These are phyloP conservation scores for Crematogaster levior DNA, from an alignment of 2,888 invertebrate species.

Conservation along the genomic window DNA sequence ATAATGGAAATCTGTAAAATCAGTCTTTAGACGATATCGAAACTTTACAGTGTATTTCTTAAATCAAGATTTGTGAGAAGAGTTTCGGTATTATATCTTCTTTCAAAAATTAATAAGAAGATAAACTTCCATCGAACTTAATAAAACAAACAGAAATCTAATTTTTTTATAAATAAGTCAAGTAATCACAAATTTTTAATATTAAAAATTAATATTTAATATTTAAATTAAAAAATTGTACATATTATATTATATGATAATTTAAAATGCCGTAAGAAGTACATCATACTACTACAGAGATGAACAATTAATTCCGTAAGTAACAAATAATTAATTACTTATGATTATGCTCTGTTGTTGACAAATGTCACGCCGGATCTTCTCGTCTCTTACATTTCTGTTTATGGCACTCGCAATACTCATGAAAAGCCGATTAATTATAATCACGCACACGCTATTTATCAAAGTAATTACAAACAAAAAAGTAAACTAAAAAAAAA, in stretches of 20 bases:
- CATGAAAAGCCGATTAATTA: neutral
- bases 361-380: neutral
- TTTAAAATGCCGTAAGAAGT: neutral
- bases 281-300: neutral
- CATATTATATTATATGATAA: neutral
- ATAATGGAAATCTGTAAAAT: neutral
- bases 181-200: too few relatives aligned
- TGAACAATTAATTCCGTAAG: neutral
- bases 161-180: too few relatives aligned
- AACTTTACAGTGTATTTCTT: neutral
- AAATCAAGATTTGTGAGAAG: too few relatives aligned
- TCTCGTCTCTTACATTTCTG: neutral
- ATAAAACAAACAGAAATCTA: neutral
- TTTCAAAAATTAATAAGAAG: neutral
- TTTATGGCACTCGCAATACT: neutral
- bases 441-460: neutral
- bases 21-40: neutral
- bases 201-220: neutral
- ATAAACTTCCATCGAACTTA: neutral
- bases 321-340: slow-evolving; percentile 2
- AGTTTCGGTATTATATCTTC: too few relatives aligned
- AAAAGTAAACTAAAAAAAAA: neutral
- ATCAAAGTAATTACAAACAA: neutral
- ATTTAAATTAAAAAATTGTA: neutral
- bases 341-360: neutral